Evolutionary conservation across 2,113 vertebrate species (phyloP).

Genomic region (Papio anubis): DNA sequence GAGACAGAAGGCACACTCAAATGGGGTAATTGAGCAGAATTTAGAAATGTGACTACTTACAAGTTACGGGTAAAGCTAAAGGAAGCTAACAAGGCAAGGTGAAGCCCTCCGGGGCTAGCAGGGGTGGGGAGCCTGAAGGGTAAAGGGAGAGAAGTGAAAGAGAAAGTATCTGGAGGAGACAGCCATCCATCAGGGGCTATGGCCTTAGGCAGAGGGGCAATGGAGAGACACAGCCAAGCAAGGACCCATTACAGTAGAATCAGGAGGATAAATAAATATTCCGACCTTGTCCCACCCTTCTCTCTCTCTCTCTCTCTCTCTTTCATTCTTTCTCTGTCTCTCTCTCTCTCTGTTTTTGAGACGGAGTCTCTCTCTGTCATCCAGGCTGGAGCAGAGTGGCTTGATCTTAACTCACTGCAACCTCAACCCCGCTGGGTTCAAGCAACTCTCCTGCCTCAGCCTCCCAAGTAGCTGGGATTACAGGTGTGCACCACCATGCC

Average conservation of each 20-base stretch:
- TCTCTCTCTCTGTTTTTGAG: background rate
- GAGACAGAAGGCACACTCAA: background rate
- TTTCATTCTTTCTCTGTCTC: too few relatives aligned
- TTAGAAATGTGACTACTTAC: background rate
- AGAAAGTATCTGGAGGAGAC: background rate
- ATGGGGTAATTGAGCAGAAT: background rate
- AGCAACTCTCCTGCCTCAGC: too few relatives aligned
- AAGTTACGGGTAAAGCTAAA: background rate
- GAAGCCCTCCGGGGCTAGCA: background rate
- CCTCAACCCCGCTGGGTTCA: too few relatives aligned
- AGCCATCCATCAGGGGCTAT: background rate
- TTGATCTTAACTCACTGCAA: too few relatives aligned
- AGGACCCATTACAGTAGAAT: background rate
- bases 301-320: background rate
- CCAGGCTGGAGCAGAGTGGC: too few relatives aligned
- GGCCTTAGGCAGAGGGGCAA: background rate
- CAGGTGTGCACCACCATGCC: too few relatives aligned
- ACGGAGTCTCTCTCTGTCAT: too few relatives aligned
- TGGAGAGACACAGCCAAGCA: background rate
- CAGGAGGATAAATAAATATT: background rate
- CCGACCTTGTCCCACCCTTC: background rate
- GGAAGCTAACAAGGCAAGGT: background rate
- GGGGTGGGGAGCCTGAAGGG: background rate
- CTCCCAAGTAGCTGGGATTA: too few relatives aligned
- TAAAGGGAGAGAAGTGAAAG: background rate